Conservation (phyloP, 2,797 vertebrate genomes). For the Orientallactaga sibirica region DNA sequence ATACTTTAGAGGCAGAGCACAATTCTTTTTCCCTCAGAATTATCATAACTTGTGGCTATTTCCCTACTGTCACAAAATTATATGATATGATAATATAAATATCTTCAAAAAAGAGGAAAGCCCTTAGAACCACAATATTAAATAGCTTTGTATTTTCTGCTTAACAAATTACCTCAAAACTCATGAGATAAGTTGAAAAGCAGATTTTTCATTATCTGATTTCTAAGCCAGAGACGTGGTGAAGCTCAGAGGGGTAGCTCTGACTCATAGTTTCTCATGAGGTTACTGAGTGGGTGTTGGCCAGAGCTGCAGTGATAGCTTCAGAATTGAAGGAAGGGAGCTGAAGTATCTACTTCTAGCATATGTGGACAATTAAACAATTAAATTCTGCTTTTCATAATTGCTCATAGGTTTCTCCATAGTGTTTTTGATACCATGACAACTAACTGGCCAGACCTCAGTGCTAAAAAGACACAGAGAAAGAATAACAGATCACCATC, state of each 20-base stretch:
- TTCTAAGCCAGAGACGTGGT: neutral
- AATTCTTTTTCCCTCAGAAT: conserved; percentile 68
- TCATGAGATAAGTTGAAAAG: neutral
- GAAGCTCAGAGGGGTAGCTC: no score
- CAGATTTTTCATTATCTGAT: neutral
- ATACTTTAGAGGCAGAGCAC: conserved; percentile 50
- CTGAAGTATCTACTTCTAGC: neutral
- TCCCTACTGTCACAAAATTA: conserved; percentile 44
- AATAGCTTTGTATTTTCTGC: neutral
- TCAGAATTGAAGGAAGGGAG: neutral
- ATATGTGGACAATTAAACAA: neutral
- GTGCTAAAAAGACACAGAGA: neutral
- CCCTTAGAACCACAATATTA: neutral
- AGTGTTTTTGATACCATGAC: neutral
- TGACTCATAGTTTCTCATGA: no score
- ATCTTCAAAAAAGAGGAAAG: neutral
- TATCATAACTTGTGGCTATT: conserved; percentile 18
- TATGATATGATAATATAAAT: neutral
- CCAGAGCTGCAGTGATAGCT: neutral
- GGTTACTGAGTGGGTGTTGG: neutral
- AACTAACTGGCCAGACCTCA: neutral
- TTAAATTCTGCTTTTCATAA: neutral
- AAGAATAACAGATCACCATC: neutral
- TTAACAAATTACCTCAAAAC: neutral
- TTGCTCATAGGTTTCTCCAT: neutral